Base-by-base conservation (phyloP, 2,888 invertebrate species). In the Temnothorax rugatulus region DNA sequence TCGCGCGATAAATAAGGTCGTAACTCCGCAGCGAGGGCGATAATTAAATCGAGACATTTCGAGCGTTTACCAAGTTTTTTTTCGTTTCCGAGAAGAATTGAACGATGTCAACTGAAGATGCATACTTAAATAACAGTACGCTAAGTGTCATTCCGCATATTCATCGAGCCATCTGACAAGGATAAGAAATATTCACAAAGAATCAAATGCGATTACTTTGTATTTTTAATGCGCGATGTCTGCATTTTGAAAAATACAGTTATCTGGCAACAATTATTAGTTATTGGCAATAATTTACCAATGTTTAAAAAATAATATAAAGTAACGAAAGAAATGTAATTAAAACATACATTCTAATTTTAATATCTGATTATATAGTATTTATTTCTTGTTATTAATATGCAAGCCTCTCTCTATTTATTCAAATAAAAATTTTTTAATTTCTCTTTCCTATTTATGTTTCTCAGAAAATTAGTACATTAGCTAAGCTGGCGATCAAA, bases 1-100 rank as follows among this genome's bases (percentile, higher is more conserved):
- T 88, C 88, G 73, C 87, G 81, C 89, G 89, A 91, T 90, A 91
- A 91, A 91, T 91, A 91, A 91, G 88, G 86, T 82, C 84, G 87
- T 85, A 87, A 86, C 89, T 86, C 84, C 21, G 50, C 75, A 69
- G 79, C 59, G 84, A 83, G 90, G 86, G 86, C 87, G 90, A 91
- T 89, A 90, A 90, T 90, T 90, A 91, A 91, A 91, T 91, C 84
- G 89, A 87, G 85, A 87, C 68, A 85, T 82, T 90, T 84, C 82
- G 84, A 85, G 82, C 73, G 66, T 84, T 84, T 64, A 57, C 50
- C 59, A 68, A 69, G 21, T 82, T 79, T 68, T 89, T 85, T 77
- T 74, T 59, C 61, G 18, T 44, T 54, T 76, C 25, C 41, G 18
- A 54, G 18, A 29, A 44, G 82, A 85, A 85, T 59, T 75, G 29